These are phyloP conservation scores for Drosophila hawaiiensis DNA, from an alignment of 2,888 invertebrate species.

Conservation along the genomic window DNA sequence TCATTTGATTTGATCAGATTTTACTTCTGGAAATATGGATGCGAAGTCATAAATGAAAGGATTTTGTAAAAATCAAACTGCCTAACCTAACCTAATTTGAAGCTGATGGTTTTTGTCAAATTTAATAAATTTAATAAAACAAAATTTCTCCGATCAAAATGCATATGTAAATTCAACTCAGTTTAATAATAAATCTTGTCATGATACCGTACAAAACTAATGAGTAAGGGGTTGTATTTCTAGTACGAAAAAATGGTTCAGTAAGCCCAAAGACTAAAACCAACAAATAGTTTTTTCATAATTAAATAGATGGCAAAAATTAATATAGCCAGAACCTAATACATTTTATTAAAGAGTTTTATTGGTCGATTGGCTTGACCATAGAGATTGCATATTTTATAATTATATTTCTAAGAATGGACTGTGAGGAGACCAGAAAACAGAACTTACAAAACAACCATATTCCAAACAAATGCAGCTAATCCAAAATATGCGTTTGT, in stretches of 20 bases:
- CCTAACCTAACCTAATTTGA: not conserved
- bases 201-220: not conserved
- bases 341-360: not conserved
- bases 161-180: not conserved
- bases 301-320: not conserved
- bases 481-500: conserved; percentile 50
- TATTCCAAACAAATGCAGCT: conserved; percentile 69
- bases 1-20: not conserved
- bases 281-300: not conserved
- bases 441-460: conserved; percentile 82
- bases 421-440: conserved; percentile 5
- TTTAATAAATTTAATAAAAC: not conserved
- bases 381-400: not conserved
- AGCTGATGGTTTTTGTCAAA: not conserved
- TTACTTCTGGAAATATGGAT: not conserved
- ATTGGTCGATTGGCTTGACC: not conserved
- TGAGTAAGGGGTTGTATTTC: too few species aligned
- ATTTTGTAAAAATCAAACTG: not conserved
- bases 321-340: too few species aligned
- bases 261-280: not conserved
- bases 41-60: not conserved
- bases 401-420: conserved; percentile 2
- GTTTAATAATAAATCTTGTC: not conserved
- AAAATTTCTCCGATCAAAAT: not conserved
- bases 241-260: not conserved